Percentiles rank a stretch among this genome's conserved stretches.
Evolutionary conservation across 2,888 invertebrate genomes (phyloP).

Genomic region (Lingula anatina): DNA sequence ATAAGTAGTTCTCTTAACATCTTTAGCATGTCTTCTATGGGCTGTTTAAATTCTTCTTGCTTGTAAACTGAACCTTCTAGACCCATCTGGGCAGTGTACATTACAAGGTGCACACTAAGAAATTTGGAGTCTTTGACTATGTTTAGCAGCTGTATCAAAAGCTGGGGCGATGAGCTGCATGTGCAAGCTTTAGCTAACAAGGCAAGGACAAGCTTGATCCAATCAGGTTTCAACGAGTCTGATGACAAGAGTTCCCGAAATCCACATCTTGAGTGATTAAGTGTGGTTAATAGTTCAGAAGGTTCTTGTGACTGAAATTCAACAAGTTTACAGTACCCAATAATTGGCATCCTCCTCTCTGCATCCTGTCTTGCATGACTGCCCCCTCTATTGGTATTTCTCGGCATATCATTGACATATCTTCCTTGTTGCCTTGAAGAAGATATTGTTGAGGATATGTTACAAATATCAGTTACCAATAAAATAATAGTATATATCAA

Average conservation of each 20-base stretch:
- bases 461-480: too few relatives aligned
- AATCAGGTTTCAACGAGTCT: slow-evolving; percentile 5
- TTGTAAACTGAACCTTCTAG: neutral
- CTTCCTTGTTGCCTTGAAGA: too few relatives aligned
- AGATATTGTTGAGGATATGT: too few relatives aligned
- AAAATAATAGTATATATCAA: too few relatives aligned
- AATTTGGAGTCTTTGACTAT: slow-evolving; percentile 7
- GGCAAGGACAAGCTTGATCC: slow-evolving; percentile 3
- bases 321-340: neutral
- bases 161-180: slow-evolving; percentile 10
- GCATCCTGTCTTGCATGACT: neutral
- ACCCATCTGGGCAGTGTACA: slow-evolving; percentile 3
- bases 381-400: neutral
- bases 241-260: slow-evolving; percentile 5
- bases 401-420: too few relatives aligned
- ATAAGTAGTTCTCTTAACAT: neutral
- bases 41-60: neutral
- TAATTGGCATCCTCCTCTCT: neutral
- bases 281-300: neutral
- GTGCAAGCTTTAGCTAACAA: slow-evolving; percentile 13
- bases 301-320: neutral
- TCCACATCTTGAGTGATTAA: neutral
- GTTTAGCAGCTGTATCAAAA: slow-evolving; percentile 11
- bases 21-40: slow-evolving; percentile 1
- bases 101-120: slow-evolving; percentile 3